phyloP scores from a whole-genome alignment of 2,888 invertebrate species.

The Panorpa germanica region DNA sequence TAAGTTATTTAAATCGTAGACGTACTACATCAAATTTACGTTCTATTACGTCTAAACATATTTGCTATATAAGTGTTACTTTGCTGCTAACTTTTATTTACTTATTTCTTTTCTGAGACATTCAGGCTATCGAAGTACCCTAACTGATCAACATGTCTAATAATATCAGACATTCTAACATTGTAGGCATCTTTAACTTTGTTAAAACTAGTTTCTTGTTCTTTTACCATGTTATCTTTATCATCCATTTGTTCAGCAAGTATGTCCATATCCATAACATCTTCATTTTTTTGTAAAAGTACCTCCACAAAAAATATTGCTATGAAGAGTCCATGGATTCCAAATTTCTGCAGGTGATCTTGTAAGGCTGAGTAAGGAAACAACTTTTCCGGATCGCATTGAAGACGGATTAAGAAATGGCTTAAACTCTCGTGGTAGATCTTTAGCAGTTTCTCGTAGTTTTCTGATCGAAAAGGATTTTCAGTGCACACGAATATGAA shows the following conservation, averaged over 20 bases:
- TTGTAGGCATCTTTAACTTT: too few relatives aligned
- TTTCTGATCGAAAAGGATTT: constrained; percentile 8
- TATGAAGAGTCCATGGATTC: constrained; percentile 9
- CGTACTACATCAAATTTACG: too few relatives aligned
- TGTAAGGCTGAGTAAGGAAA: constrained; percentile 11
- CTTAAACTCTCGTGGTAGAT: constrained; percentile 10
- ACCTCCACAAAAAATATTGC: constrained; percentile 9
- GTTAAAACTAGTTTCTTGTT: too few relatives aligned
- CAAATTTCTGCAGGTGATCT: constrained; percentile 10
- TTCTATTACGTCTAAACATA: too few relatives aligned
- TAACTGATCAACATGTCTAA: too few relatives aligned
- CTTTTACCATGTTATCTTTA: too few relatives aligned
- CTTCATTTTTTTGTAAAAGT: constrained; percentile 6
- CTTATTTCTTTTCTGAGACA: too few relatives aligned
- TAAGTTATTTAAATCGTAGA: too few relatives aligned
- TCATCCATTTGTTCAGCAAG: constrained; percentile 8
- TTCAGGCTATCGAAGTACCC: too few relatives aligned
- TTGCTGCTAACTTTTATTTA: too few relatives aligned
- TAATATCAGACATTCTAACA: too few relatives aligned
- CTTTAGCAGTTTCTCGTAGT: constrained; percentile 10
- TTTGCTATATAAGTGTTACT: too few relatives aligned
- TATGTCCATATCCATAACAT: constrained; percentile 8
- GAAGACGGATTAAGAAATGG: constrained; percentile 9
- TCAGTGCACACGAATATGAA: constrained; percentile 14
- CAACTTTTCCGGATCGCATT: constrained; percentile 8